A percentile compares a stretch with the other conserved stretches of the same genome.
phyloP scores from a whole-genome alignment of 1,140 invertebrate genomes.

The Apis florea region DNA sequence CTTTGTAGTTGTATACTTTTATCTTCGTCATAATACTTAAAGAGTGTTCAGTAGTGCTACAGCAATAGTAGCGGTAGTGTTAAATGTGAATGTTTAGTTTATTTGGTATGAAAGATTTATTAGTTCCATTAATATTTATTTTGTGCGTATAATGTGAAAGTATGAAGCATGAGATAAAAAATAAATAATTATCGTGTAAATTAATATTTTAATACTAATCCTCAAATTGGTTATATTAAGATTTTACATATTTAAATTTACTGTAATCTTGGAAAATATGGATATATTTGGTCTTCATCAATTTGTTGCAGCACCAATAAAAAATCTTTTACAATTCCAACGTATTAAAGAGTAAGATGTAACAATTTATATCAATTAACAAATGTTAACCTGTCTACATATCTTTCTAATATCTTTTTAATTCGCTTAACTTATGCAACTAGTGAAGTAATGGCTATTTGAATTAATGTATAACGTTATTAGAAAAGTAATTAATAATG shows the following conservation, averaged over 20 bases:
- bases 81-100: neutral
- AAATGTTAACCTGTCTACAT: conserved; percentile 12
- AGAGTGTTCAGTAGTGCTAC: conserved; percentile 9
- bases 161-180: neutral
- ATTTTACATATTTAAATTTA: neutral
- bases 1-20: neutral
- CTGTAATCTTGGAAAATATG: conserved; percentile 59
- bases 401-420: neutral
- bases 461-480: conserved; percentile 15
- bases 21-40: neutral
- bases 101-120: neutral
- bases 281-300: conserved; percentile 73
- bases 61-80: neutral
- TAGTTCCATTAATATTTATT: neutral
- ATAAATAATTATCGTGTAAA: neutral
- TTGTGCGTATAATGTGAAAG: neutral
- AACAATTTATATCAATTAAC: conserved; percentile 37
- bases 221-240: neutral
- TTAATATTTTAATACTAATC: neutral
- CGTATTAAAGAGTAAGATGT: conserved; percentile 77
- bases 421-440: conserved; percentile 33
- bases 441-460: conserved; percentile 21
- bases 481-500: conserved; percentile 27
- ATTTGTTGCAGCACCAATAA: conserved; percentile 72
- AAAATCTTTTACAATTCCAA: conserved; percentile 74